Evolutionary conservation across 2,113 vertebrate species (phyloP), one percentile per base, ranked within the genome.

Genomic region (Choloepus hoffmanni): DNA sequence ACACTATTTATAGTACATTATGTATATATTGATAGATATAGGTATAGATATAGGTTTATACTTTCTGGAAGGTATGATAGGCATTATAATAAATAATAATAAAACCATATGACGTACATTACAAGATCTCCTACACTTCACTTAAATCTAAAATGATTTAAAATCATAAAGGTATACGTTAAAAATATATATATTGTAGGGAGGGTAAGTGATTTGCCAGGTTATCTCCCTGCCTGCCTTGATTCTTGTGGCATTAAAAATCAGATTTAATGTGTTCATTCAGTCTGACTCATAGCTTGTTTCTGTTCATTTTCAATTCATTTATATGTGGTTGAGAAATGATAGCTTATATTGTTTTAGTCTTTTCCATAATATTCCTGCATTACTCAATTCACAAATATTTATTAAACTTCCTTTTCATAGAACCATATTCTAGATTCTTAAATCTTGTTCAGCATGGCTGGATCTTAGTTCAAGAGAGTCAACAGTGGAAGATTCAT

Each of bases 261-360:
- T n/a, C 70, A 90, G 14, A 85, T 86, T 92, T 86, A 62, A 45
- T 93, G 36, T 72, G 14, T 28, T 90, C 33, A 60, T 68, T 95
- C 30, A 79, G 2, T 16, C 50, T 95, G 15, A 84, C 12, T 13
- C 14, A 85, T 65, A 95, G 24, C n/a, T 93, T 68, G 33, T 55
- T 94, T 68, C 40, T 77, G 18, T 48, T 91, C 14, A 73, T 89
- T 72, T 82, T 82, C 1, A 86, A 10, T 81, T 84, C 4, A 65
- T 84, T 67, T 67, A n/a, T 63, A 76, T 48, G 60, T 4, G 19
- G 14, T 65, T 94, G 77, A 15, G 18, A 86, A 94, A 73, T 68
- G 77, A 50, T 77, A 58, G 85, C 5, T 55, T 65, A 24, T 65
- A 65, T 94, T 86, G 30, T 79, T 74, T 91, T 91, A 58, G 16